These are phyloP conservation scores for Lepisosteus osseus DNA, from an alignment of 2,113 vertebrate genomes.

Conservation along the genomic window DNA sequence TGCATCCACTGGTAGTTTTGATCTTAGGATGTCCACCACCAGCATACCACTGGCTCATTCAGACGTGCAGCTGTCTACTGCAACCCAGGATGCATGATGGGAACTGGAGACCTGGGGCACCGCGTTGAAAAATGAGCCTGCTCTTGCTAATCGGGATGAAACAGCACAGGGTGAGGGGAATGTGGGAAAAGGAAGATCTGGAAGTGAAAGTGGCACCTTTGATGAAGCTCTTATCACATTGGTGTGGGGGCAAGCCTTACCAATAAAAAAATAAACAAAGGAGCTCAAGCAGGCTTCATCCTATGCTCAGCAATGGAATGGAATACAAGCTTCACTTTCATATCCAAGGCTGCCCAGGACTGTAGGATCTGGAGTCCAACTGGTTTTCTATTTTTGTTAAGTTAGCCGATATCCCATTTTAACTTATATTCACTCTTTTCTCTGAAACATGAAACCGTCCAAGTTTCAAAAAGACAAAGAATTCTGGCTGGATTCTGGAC, in stretches of 20 bases:
- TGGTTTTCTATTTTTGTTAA: no score
- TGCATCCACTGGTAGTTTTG: slow-evolving; percentile 17
- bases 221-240: background rate
- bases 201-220: slow-evolving; percentile 40
- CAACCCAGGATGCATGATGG: slow-evolving; percentile 46
- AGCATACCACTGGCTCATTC: slow-evolving; percentile 49
- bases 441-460: no score
- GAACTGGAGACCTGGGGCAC: slow-evolving; percentile 31
- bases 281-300: no score
- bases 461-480: no score
- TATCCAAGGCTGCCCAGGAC: no score
- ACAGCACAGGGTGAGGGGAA: slow-evolving; percentile 48
- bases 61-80: slow-evolving; percentile 52
- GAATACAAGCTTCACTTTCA: no score
- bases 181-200: slow-evolving; percentile 65
- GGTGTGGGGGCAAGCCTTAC: slow-evolving; percentile 46
- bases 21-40: slow-evolving; percentile 25
- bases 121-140: slow-evolving; percentile 58
- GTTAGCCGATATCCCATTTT: no score
- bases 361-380: no score
- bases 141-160: slow-evolving; percentile 54
- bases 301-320: no score
- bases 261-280: slow-evolving; percentile 27
- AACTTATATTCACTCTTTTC: no score
- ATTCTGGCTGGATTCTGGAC: no score